Conservation (phyloP, 2,797 vertebrate species). For the Cirrhinus molitorella region DNA sequence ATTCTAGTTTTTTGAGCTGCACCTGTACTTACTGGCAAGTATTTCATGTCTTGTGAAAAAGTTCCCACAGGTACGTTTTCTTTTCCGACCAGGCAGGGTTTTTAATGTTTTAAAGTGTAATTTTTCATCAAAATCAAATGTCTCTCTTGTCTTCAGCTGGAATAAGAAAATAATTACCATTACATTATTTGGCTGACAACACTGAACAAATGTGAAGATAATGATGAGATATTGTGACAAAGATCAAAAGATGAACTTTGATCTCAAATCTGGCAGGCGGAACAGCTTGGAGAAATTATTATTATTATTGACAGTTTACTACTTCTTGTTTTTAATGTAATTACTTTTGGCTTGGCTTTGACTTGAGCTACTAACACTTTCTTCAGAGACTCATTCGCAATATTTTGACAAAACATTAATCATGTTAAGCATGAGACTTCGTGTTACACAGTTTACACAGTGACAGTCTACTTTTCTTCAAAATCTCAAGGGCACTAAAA, state of each 20-base stretch:
- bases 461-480: background rate
- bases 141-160: background rate
- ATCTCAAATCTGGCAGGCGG: background rate
- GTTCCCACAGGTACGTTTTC: too few species aligned
- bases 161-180: background rate
- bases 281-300: background rate
- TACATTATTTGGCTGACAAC: background rate
- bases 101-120: background rate
- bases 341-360: background rate
- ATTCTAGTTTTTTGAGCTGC: too few species aligned
- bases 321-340: background rate
- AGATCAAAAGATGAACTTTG: background rate
- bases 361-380: background rate
- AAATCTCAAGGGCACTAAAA: background rate
- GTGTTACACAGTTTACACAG: background rate
- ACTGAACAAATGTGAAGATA: background rate
- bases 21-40: too few species aligned
- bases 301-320: background rate
- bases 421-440: background rate
- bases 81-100: background rate
- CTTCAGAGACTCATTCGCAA: background rate
- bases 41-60: too few species aligned
- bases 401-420: conserved; percentile 3
- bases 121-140: background rate
- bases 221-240: background rate